These are phyloP conservation scores for Oophaga pumilio DNA, from an alignment of 2,113 vertebrate species.

Conservation along the genomic window DNA sequence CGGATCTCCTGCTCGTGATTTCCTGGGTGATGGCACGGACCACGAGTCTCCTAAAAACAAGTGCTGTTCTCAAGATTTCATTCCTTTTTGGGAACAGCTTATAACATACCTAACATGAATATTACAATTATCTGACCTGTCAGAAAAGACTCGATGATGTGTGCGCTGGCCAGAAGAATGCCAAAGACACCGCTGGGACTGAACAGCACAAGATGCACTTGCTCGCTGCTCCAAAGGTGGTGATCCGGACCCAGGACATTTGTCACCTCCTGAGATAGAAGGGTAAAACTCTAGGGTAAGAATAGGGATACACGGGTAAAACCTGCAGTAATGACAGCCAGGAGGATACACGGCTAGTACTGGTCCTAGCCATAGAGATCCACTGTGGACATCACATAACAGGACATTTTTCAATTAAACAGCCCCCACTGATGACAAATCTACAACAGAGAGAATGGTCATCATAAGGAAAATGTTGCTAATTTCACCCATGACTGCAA, in stretches of 20 bases:
- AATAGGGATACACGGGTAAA: too few species aligned
- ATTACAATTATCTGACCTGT: conserved; percentile 67
- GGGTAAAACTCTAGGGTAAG: not conserved
- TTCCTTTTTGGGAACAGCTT: not conserved
- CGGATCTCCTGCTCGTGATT: not conserved
- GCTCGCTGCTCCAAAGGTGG: conserved; percentile 70
- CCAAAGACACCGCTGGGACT: conserved; percentile 80
- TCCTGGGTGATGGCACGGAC: conserved; percentile 43
- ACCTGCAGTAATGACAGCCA: not conserved
- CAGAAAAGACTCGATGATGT: conserved; percentile 74
- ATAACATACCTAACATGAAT: too few species aligned
- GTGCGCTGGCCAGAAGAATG: conserved; percentile 74
- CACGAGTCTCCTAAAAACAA: conserved; percentile 60
- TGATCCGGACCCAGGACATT: conserved; percentile 82
- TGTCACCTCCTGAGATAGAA: conserved; percentile 70
- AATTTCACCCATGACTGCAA: too few species aligned
- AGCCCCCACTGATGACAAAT: too few species aligned
- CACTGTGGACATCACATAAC: too few species aligned
- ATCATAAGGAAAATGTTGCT: too few species aligned
- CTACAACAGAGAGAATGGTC: too few species aligned
- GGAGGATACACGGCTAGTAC: too few species aligned
- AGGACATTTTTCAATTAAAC: too few species aligned
- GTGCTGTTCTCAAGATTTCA: not conserved
- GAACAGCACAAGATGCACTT: conserved; percentile 81
- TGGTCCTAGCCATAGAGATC: too few species aligned